These are phyloP conservation scores for Calidris pugnax DNA, from an alignment of 2,113 vertebrate species.

Conservation along the genomic window DNA sequence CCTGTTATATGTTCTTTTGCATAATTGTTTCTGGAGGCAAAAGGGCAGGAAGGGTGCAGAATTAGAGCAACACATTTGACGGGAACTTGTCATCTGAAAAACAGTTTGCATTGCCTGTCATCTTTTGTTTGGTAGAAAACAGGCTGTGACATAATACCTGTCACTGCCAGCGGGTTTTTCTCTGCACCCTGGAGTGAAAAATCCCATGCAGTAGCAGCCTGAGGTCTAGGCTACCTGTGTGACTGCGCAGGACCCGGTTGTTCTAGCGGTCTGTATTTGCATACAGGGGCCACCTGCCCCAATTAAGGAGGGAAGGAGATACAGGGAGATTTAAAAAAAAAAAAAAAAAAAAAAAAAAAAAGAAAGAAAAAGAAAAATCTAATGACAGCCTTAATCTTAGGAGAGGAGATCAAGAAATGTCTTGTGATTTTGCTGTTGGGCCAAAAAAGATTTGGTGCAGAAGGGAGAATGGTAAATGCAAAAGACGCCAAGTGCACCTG, in stretches of 20 bases:
- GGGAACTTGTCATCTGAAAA: conserved; percentile 73
- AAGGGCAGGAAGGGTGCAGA: conserved; percentile 62
- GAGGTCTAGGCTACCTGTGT: conserved; percentile 44
- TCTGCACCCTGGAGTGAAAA: conserved; percentile 70
- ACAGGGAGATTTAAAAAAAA: not conserved
- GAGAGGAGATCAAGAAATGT: not conserved
- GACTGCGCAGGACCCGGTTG: not conserved
- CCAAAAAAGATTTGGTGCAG: not conserved
- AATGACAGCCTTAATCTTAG: not conserved
- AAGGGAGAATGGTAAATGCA: not conserved
- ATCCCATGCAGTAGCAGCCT: conserved; percentile 58
- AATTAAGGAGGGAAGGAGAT: not conserved
- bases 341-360: too few relatives aligned
- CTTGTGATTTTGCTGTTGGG: not conserved
- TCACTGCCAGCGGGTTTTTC: conserved; percentile 75
- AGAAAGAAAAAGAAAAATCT: not conserved
- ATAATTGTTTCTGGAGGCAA: conserved; percentile 73
- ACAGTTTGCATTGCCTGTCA: conserved; percentile 73
- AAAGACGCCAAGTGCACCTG: not conserved
- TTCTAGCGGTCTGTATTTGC: not conserved
- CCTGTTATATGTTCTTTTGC: conserved; percentile 73
- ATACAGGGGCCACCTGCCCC: not conserved
- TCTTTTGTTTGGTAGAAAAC: conserved; percentile 73
- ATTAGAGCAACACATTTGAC: conserved; percentile 61
- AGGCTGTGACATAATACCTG: conserved; percentile 63